Evolutionary conservation across 2,797 vertebrate species (phyloP).

Genomic region (Enteromius argenteus): DNA sequence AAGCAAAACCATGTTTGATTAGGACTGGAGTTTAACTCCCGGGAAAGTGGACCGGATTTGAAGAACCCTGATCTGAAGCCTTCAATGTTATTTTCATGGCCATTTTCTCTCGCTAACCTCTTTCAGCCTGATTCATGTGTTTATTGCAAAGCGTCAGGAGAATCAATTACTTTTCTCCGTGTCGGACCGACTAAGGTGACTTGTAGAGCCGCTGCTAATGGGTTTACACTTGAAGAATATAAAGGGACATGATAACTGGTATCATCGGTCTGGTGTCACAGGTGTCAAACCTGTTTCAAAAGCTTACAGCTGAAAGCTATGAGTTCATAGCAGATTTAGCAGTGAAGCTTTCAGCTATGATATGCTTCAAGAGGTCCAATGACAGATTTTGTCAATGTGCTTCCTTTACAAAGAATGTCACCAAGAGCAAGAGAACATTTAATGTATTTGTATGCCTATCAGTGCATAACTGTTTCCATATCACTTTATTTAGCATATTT

Average conservation of each 20-base stretch:
- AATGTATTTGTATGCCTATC: not conserved
- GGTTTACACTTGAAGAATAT: constrained; percentile 21
- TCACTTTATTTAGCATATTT: not conserved
- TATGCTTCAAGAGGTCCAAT: not conserved
- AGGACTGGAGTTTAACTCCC: not conserved
- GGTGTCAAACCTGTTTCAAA: not conserved
- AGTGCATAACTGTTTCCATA: not conserved
- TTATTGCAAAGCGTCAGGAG: constrained; percentile 13
- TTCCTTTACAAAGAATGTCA: not conserved
- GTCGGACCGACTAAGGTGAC: not conserved
- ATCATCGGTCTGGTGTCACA: not conserved
- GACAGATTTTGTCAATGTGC: not conserved
- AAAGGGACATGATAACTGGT: constrained; percentile 12
- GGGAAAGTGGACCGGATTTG: not conserved
- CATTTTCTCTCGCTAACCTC: not conserved
- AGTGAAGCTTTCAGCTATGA: not conserved
- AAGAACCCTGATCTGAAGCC: not conserved
- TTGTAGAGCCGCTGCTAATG: constrained; percentile 11
- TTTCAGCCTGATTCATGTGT: not conserved
- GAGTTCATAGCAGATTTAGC: not conserved
- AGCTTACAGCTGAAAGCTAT: not conserved
- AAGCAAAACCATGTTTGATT: not conserved
- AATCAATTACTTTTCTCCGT: constrained; percentile 19
- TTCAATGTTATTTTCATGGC: not conserved
- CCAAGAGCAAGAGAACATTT: not conserved